phyloP scores from a whole-genome alignment of 2,797 vertebrate genomes.

The Choloepus didactylus region DNA sequence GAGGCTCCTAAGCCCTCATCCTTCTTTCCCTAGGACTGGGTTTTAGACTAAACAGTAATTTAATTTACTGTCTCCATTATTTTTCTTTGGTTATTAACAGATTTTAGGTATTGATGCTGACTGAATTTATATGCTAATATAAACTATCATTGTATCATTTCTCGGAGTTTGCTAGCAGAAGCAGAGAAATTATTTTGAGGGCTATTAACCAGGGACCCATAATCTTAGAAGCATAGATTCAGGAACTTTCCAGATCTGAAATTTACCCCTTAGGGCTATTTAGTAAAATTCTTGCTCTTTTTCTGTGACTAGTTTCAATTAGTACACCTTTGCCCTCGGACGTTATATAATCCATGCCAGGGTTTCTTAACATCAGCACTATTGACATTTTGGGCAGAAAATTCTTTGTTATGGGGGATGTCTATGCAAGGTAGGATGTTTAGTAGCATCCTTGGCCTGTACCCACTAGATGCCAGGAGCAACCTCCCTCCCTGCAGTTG shows the following conservation, averaged over 20 bases:
- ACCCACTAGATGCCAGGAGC: background rate
- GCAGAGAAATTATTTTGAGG: slow-evolving; percentile 32
- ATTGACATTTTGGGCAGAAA: background rate
- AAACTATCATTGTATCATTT: background rate
- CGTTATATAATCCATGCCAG: background rate
- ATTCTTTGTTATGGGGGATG: background rate
- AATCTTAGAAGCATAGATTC: background rate
- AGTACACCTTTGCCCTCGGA: background rate
- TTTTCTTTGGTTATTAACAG: slow-evolving; percentile 54
- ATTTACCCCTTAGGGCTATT: background rate
- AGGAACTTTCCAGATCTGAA: background rate
- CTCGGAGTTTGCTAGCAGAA: slow-evolving; percentile 49
- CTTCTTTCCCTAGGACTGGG: slow-evolving; percentile 36
- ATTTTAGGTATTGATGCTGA: slow-evolving; percentile 16
- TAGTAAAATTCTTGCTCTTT: slow-evolving; percentile 37
- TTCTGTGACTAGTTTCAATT: slow-evolving; percentile 1
- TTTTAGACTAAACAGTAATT: slow-evolving; percentile 53
- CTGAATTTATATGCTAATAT: background rate
- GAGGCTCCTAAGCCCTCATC: background rate
- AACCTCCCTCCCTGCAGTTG: background rate
- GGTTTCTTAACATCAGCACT: background rate
- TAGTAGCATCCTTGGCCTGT: background rate
- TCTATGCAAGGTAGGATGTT: background rate
- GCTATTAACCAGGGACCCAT: background rate
- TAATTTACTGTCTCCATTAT: slow-evolving; percentile 38